Base-by-base conservation (phyloP, 2,797 vertebrate genomes). In the Halcyon badia region DNA sequence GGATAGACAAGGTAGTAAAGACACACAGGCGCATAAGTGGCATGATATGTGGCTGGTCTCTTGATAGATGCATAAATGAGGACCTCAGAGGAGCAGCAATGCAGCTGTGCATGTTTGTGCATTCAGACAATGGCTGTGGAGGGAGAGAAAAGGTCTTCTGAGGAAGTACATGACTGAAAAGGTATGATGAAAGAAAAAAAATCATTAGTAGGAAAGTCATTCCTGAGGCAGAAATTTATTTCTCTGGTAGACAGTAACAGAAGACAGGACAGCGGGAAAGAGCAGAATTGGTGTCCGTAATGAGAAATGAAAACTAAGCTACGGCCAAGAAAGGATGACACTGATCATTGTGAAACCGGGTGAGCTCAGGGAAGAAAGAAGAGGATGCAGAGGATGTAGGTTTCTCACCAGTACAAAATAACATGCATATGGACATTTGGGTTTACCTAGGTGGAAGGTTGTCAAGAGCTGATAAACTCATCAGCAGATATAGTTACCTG, bases 311-410 rank as follows among this genome's bases (percentile, higher is more conserved):
- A 88, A 79, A 35, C 42, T 56, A 68, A 68, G 24, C 15, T 1
- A 0, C 41, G 56, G 9, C 46, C 51, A 33, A 24, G 65, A 58
- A 83, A n/a, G 14, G 30, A 11, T 65, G 24, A 21, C 0, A 0
- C 20, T 41, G 48, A 46, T 81, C 31, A 12, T 18, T 21, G 28
- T 82, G 70, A 56, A 48, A 65, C 22, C 35, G n/a, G 5, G 10
- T 46, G 10, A 41, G 35, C 44, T 83, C 15, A 18, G 18, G 4
- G 4, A 60, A 33, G 57, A 64, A 49, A 30, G 25, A 6, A 82
- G 4, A 82, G 15, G 16, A 70, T 39, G 30, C 22, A 79, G 31
- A 48, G 28, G 18, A 12, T 24, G 28, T 0, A 1, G 18, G 26
- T 75, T 82, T 83, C 14, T 37, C 57, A 39, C 24, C 15, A 48